Base-by-base conservation (phyloP, 2,888 invertebrate genomes). In the Linyphia triangularis region DNA sequence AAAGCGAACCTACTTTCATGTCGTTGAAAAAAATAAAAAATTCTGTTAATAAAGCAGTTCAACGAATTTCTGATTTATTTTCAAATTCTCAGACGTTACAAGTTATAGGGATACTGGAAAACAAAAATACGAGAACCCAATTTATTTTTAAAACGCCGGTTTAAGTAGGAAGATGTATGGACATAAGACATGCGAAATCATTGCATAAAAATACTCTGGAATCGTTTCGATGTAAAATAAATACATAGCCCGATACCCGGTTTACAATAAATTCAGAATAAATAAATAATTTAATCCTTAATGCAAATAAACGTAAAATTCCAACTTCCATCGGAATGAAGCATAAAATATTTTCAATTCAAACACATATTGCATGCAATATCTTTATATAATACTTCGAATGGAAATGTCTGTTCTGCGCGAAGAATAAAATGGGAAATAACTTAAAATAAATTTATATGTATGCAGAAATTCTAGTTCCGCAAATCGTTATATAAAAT, bases 261-360 rank as follows among this genome's bases (percentile, higher is more conserved):
- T 33, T 33, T 33, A 6, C 33, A 33, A 4, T 6, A 33, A 33
- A 33, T 33, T 4, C 33, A 33, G 59, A n/a, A 33, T 22, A 30
- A 57, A 73, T 57, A 73, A 30, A 59, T 73, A 59, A 51, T 59
- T 59, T 57, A 57, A 73, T 57, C 59, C 73, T 73, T 19, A 72
- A 72, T 59, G 73, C 59, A 73, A 73, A 73, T 73, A 73, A 73
- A 19, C 73, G 22, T 73, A 59, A 51, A 73, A 73, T 30, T 73
- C 57, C 57, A 59, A 73, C 19, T 26, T 33, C 9, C 33, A 33
- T 4, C 4, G 33, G 33, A 33, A 33, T 9, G 33, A 33, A 33
- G 33, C 33, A 33, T 4, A 33, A 33, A 4, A 33, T 4, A 33
- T 9, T 33, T 33, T 33, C 5, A 33, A 33, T 33, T 33, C 33